These are phyloP conservation scores for Aselliscus stoliczkanus DNA, from an alignment of 2,797 vertebrate species.

Conservation along the genomic window DNA sequence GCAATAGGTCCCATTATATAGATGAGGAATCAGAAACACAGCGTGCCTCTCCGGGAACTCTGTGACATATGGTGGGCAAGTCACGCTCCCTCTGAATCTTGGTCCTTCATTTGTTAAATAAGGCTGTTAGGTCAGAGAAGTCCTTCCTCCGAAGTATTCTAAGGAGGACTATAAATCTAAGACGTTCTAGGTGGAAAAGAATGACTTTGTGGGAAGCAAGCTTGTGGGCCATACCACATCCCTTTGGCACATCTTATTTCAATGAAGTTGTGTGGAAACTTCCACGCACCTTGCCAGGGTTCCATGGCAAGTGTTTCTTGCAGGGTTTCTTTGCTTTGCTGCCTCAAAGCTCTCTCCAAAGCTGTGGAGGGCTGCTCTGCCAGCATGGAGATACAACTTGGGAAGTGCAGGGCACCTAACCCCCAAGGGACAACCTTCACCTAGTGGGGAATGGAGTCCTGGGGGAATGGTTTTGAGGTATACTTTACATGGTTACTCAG, in stretches of 20 bases:
- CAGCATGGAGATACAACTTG: accelerated
- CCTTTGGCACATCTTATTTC: neutral
- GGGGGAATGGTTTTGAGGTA: neutral
- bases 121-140: neutral
- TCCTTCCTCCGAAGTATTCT: neutral
- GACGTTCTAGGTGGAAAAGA: neutral
- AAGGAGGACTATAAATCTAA: neutral
- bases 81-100: neutral
- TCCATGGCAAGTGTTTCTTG: neutral
- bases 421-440: neutral
- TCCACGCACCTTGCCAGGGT: neutral
- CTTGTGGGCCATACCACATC: neutral
- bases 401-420: neutral
- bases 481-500: neutral
- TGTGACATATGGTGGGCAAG: neutral
- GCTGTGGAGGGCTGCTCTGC: neutral
- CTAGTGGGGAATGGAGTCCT: neutral
- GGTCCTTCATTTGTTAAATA: neutral
- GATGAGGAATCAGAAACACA: neutral
- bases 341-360: neutral
- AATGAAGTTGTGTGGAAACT: neutral
- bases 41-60: neutral
- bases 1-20: neutral
- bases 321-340: neutral
- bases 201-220: neutral